Evolutionary conservation across 2,888 invertebrate species (phyloP).

Genomic region (Diachrysia chrysitis): DNA sequence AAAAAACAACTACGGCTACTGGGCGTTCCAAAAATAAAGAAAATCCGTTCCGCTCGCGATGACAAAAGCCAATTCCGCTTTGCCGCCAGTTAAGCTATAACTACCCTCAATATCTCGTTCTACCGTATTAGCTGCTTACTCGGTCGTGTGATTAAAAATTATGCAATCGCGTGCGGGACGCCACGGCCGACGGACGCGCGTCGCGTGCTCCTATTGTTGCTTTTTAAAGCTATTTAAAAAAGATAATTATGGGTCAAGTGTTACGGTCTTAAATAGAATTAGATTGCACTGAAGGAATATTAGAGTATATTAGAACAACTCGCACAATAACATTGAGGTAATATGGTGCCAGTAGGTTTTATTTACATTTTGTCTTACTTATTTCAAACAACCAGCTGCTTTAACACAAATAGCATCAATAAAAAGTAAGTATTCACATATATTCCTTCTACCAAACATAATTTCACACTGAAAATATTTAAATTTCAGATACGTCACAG

Average conservation of each 20-base stretch:
- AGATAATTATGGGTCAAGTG: slow-evolving; percentile 71
- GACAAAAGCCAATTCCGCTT: slow-evolving; percentile 71
- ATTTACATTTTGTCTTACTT: neutral
- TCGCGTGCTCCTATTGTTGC: slow-evolving; percentile 77
- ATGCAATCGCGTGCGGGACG: slow-evolving; percentile 75
- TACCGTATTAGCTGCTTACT: slow-evolving; percentile 87
- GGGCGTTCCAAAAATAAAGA: slow-evolving; percentile 63
- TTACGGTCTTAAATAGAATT: slow-evolving; percentile 58
- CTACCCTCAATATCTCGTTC: slow-evolving; percentile 79
- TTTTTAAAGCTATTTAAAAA: slow-evolving; percentile 81
- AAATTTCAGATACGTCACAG: neutral
- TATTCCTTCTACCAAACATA: neutral
- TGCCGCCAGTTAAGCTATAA: slow-evolving; percentile 73
- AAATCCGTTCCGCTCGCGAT: slow-evolving; percentile 69
- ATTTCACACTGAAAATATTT: neutral
- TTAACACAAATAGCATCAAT: too few relatives aligned
- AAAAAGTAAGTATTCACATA: too few relatives aligned
- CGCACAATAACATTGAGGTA: neutral
- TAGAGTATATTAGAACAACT: slow-evolving; percentile 12
- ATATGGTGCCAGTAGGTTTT: neutral
- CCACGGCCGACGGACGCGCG: slow-evolving; percentile 69
- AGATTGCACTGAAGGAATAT: slow-evolving; percentile 25
- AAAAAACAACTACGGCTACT: slow-evolving; percentile 44
- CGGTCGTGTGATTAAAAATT: slow-evolving; percentile 89
- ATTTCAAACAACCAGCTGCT: too few relatives aligned